Conservation (phyloP, 1,140 invertebrate species). For the Anastrepha obliqua region DNA sequence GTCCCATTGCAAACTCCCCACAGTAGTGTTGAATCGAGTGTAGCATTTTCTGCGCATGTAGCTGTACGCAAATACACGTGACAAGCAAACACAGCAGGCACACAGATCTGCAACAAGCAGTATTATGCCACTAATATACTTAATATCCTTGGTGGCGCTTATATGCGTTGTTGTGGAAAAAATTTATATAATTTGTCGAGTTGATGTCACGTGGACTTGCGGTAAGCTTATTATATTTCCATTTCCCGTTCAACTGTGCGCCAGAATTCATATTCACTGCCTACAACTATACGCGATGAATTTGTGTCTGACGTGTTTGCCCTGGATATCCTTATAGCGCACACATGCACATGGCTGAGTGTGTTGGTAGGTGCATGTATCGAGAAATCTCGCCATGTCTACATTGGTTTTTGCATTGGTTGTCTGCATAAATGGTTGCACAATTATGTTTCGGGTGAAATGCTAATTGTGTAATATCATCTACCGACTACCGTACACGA, state of each 20-base stretch:
- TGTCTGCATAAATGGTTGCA: background rate
- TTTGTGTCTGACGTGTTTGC: background rate
- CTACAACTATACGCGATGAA: background rate
- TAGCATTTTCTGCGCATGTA: background rate
- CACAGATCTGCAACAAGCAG: background rate
- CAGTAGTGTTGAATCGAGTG: background rate
- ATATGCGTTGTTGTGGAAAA: conserved; percentile 5
- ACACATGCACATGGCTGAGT: background rate
- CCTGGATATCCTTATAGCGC: background rate
- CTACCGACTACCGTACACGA: background rate
- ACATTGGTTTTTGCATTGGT: background rate
- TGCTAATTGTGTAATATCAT: background rate
- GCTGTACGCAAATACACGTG: background rate
- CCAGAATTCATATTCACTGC: background rate
- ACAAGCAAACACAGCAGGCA: background rate
- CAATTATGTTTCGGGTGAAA: background rate
- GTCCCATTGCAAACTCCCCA: background rate
- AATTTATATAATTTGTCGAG: background rate
- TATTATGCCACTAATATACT: background rate
- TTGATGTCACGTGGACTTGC: conserved; percentile 1
- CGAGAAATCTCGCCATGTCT: background rate
- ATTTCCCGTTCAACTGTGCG: background rate
- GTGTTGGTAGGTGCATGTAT: background rate
- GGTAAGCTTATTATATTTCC: conserved; percentile 45
- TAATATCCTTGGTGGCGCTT: background rate